Conservation (phyloP, 2,888 invertebrate genomes). For the Cataglyphis albicans region DNA sequence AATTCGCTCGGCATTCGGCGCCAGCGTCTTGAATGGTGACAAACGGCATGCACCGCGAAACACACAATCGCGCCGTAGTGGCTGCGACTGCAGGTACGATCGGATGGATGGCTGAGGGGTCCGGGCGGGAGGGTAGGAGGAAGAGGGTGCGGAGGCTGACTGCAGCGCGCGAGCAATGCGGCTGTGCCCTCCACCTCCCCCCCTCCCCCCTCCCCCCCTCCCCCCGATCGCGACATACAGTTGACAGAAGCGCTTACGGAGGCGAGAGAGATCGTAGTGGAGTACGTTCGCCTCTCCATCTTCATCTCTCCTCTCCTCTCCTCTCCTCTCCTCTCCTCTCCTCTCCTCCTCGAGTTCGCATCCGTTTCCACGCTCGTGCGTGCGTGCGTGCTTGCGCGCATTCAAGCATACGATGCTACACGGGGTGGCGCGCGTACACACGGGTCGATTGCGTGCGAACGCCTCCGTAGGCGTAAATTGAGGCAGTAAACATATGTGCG, state of each 20-base stretch:
- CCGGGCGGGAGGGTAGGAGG: background rate
- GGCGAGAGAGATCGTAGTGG: conserved; percentile 72
- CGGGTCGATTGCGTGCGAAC: conserved; percentile 51
- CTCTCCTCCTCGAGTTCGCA: conserved; percentile 10
- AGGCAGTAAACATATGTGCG: conserved; percentile 27
- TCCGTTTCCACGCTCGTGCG: conserved; percentile 11
- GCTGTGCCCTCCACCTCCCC: conserved; percentile 53
- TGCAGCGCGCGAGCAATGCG: conserved; percentile 76
- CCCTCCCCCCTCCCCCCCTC: background rate
- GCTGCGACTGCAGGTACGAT: conserved; percentile 68
- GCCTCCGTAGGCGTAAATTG: conserved; percentile 41
- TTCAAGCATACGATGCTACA: conserved; percentile 52
- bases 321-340: conserved; percentile 21
- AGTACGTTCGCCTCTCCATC: conserved; percentile 52
- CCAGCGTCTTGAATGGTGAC: conserved; percentile 75
- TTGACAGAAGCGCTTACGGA: conserved; percentile 75
- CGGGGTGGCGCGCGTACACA: conserved; percentile 50
- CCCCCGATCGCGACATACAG: conserved; percentile 62
- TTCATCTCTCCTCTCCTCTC: conserved; percentile 37
- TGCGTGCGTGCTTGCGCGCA: conserved; percentile 51
- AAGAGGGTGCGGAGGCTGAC: conserved; percentile 42
- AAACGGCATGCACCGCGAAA: conserved; percentile 75
- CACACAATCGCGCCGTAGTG: conserved; percentile 71
- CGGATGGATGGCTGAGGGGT: conserved; percentile 19
- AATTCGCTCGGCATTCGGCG: conserved; percentile 73